These are phyloP conservation scores for Sebastes minor DNA, from an alignment of 2,797 vertebrate species.

Conservation along the genomic window DNA sequence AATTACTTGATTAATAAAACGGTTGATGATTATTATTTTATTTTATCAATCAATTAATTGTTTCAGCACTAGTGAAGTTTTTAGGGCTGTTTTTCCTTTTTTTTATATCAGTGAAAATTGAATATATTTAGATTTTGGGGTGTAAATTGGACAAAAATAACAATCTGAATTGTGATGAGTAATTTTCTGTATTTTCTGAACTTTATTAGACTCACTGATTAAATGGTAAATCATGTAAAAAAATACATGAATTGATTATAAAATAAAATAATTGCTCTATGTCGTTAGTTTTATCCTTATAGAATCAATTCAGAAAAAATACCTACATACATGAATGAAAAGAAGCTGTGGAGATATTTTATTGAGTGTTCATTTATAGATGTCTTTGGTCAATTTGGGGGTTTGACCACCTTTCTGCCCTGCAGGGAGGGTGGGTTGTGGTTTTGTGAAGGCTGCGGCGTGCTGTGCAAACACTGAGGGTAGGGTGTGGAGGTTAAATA, in stretches of 20 bases:
- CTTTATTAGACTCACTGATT: not conserved
- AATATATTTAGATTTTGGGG: not conserved
- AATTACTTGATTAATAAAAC: not conserved
- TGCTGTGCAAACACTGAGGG: slow-evolving; percentile 65
- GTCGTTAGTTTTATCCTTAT: not conserved
- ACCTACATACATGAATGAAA: not conserved
- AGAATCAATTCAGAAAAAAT: not conserved
- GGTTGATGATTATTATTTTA: not conserved
- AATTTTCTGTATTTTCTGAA: not conserved
- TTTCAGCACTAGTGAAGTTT: not conserved
- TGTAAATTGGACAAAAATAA: not conserved
- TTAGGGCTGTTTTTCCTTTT: not conserved
- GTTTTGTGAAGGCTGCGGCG: slow-evolving; percentile 47
- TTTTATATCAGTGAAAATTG: not conserved
- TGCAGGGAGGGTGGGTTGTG: slow-evolving; percentile 42
- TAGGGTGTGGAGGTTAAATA: slow-evolving; percentile 57
- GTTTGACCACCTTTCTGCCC: slow-evolving; percentile 3
- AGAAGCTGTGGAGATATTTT: not conserved
- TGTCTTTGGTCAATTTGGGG: slow-evolving; percentile 14
- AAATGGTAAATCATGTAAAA: not conserved
- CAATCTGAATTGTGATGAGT: not conserved
- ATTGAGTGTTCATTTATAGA: slow-evolving; percentile 25
- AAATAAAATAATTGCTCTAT: not conserved
- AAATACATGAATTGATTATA: not conserved
- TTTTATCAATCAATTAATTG: not conserved